Percentiles rank a stretch among this genome's conserved stretches.
These are phyloP conservation scores for Ailuropoda melanoleuca DNA, from an alignment of 2,113 vertebrate genomes.

Conservation along the genomic window DNA sequence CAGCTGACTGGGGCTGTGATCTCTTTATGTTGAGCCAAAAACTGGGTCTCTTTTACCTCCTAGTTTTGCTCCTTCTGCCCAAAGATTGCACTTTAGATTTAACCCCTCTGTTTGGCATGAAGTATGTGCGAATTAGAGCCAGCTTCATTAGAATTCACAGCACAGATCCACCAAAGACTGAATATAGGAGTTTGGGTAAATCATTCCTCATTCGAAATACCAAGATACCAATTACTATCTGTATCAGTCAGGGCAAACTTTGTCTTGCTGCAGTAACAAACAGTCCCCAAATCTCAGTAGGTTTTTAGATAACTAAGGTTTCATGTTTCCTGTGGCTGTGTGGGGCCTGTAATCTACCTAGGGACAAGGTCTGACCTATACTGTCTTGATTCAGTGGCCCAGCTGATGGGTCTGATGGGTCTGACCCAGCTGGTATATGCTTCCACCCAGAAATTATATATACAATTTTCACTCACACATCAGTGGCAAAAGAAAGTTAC, in stretches of 20 bases:
- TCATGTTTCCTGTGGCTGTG: background rate
- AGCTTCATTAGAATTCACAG: background rate
- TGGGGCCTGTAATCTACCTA: background rate
- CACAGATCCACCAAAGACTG: background rate
- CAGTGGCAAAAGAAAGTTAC: background rate
- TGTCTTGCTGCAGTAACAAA: slow-evolving; percentile 11
- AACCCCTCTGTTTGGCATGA: background rate
- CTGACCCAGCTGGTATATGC: background rate
- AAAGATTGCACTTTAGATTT: background rate
- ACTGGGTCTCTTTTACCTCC: background rate
- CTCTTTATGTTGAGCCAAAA: background rate
- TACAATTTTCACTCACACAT: background rate
- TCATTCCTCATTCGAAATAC: background rate
- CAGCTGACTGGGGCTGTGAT: background rate
- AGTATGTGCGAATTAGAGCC: accelerated
- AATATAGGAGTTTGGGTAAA: background rate
- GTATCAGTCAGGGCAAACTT: background rate
- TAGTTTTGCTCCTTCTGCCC: background rate
- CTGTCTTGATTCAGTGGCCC: background rate
- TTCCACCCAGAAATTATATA: background rate
- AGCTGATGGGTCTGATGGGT: background rate
- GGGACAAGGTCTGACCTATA: background rate
- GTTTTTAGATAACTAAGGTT: background rate
- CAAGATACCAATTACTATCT: background rate
- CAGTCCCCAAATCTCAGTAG: background rate